Percentiles rank a stretch among this genome's conserved stretches.
Evolutionary conservation across 2,113 vertebrate species (phyloP).

Genomic region (Ardeotis arabs): DNA sequence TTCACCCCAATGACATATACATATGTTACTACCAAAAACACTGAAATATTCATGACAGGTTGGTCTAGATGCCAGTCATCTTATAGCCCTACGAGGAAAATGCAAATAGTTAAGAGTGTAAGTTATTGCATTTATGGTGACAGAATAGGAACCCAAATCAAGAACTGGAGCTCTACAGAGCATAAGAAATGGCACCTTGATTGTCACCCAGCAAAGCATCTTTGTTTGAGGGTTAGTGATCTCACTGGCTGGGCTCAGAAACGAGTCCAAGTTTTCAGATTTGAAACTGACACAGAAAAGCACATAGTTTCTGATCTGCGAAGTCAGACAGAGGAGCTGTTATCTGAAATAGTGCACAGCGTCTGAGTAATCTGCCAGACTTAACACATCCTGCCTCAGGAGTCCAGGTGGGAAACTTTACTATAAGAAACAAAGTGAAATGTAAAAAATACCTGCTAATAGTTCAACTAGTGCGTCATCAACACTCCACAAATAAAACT

Average conservation of each 20-base stretch:
- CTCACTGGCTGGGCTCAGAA: slow-evolving; percentile 11
- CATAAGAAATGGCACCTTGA: background rate
- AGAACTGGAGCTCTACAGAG: background rate
- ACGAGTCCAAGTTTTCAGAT: background rate
- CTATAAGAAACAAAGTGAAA: slow-evolving; percentile 35
- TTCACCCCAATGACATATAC: background rate
- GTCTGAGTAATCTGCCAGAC: slow-evolving; percentile 51
- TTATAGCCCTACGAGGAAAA: background rate
- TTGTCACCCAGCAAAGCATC: background rate
- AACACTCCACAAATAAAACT: slow-evolving; percentile 37
- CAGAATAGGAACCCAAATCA: background rate
- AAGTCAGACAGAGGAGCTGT: slow-evolving; percentile 43
- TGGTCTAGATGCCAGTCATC: background rate
- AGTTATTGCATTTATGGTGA: background rate
- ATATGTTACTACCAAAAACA: background rate
- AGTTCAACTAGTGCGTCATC: background rate
- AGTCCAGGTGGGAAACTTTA: slow-evolving; percentile 67
- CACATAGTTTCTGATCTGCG: background rate
- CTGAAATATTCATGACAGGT: background rate
- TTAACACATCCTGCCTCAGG: slow-evolving; percentile 57
- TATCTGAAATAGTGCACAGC: slow-evolving; percentile 54
- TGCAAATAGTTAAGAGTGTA: background rate
- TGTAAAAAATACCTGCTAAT: slow-evolving; percentile 45
- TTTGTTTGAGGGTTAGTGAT: background rate
- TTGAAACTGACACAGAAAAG: background rate